A percentile compares a stretch with the other conserved stretches of the same genome.
These are phyloP conservation scores for Platyura marginata DNA, from an alignment of 1,140 invertebrate species.

Conservation along the genomic window DNA sequence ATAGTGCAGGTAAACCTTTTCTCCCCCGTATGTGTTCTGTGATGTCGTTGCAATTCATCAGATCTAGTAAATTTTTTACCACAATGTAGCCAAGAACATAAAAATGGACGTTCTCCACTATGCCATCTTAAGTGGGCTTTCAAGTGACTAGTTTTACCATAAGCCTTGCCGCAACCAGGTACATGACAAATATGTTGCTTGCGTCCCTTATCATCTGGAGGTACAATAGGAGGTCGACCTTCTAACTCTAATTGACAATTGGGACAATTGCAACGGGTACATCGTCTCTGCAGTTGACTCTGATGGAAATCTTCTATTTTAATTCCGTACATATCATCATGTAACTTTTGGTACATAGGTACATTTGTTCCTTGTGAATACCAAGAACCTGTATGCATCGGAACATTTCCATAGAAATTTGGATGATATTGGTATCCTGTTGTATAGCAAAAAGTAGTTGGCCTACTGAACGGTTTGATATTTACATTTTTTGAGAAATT, in stretches of 20 bases:
- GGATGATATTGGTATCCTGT: too few relatives aligned
- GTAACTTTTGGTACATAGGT: background rate
- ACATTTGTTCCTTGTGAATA: too few relatives aligned
- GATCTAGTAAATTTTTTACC: background rate
- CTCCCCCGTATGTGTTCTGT: conserved; percentile 46
- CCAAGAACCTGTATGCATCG: too few relatives aligned
- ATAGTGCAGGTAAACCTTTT: conserved; percentile 53
- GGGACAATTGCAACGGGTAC: conserved; percentile 41
- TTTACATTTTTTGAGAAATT: too few relatives aligned
- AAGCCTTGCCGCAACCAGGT: conserved; percentile 77
- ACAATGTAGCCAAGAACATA: background rate
- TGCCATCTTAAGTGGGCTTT: conserved; percentile 67
- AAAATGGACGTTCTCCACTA: background rate
- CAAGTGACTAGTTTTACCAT: conserved; percentile 80
- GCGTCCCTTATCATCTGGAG: conserved; percentile 37
- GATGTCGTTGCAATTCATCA: background rate
- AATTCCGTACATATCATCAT: conserved; percentile 1
- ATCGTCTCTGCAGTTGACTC: background rate
- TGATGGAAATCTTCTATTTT: conserved; percentile 2
- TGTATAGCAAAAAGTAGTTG: too few relatives aligned
- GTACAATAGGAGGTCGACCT: conserved; percentile 34
- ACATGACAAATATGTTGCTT: conserved; percentile 80
- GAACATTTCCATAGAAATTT: too few relatives aligned
- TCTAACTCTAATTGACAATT: conserved; percentile 49
- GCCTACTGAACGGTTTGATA: too few relatives aligned